These are phyloP conservation scores for Tachypleus tridentatus DNA, from an alignment of 1,140 invertebrate genomes.

Conservation along the genomic window DNA sequence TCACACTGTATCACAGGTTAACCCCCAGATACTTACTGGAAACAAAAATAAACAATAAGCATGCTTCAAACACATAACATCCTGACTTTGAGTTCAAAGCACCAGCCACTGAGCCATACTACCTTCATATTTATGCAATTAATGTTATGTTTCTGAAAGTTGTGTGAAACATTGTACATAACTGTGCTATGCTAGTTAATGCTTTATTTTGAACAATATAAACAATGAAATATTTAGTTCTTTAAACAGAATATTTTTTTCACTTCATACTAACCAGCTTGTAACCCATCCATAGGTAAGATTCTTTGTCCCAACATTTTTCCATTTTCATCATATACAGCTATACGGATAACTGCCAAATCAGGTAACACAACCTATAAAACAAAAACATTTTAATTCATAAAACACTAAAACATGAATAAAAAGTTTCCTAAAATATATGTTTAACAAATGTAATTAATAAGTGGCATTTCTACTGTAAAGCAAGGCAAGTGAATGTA, in stretches of 20 bases:
- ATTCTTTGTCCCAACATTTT: constrained; percentile 95
- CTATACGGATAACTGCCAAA: constrained; percentile 90
- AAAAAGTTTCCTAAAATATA: background rate
- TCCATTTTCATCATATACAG: constrained; percentile 97
- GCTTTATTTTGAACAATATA: background rate
- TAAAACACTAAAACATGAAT: no score
- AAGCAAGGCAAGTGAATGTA: no score
- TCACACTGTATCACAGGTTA: no score
- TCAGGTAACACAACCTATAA: constrained; percentile 86
- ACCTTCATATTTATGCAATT: no score
- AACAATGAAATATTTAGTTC: background rate
- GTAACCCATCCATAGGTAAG: constrained; percentile 90
- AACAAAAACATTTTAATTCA: background rate
- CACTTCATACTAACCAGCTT: constrained; percentile 49
- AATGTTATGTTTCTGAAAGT: no score
- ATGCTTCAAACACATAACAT: no score
- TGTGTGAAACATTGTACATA: no score
- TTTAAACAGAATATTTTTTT: constrained; percentile 3
- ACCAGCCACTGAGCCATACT: no score
- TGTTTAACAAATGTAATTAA: background rate
- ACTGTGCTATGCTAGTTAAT: no score
- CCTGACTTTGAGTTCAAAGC: no score
- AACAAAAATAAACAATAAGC: no score
- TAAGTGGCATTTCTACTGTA: background rate
- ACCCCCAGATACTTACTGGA: no score